Evolutionary conservation across 2,113 vertebrate genomes (phyloP), one percentile per base, ranked within the genome.

Genomic region (Menura novaehollandiae): DNA sequence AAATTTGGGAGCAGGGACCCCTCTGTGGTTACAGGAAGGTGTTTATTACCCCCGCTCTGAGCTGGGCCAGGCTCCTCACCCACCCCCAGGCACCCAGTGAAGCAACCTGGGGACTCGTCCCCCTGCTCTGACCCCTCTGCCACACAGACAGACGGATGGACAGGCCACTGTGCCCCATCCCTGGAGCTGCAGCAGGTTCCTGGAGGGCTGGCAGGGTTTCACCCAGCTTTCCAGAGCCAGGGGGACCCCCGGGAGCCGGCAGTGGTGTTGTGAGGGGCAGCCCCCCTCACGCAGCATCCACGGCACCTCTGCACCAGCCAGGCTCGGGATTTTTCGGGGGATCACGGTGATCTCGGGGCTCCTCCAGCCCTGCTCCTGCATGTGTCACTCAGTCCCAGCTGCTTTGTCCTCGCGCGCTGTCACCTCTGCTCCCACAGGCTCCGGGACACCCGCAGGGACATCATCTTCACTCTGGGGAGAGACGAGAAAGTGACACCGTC

Each of bases 341-440:
- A 2, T 37, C 64, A 6, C 3, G 3, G 53, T 33, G 68, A 15
- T n/a, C 33, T 44, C 0, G 0, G 47, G n/a, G n/a, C 10, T 69
- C 44, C 39, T 59, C 39, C 32, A 10, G 53, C 74, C 7, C 15
- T 1, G 0, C 11, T 85, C 44, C 49, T 46, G 37, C 7, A 0
- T 1, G 5, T 0, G 9, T 9, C 21, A 17, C 55, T 56, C 60
- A n/a, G 21, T 47, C 64, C 64, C 90, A 74, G 41, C 89, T 52
- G 37, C 52, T 67, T 17, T 33, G 32, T 67, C 43, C 63, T 75
- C 22, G 1, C 5, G 0, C 1, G 7, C 12, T 7, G 1, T 22
- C 56, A 26, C 13, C 56, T 71, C 62, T 55, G 56, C 20, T n/a
- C 28, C 49, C 6, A 1, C 27, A 6, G 30, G n/a, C 78, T 44